Percentiles rank a stretch among this genome's conserved stretches.
Evolutionary conservation across 1,140 invertebrate species (phyloP).

Genomic region (Magallana gigas): DNA sequence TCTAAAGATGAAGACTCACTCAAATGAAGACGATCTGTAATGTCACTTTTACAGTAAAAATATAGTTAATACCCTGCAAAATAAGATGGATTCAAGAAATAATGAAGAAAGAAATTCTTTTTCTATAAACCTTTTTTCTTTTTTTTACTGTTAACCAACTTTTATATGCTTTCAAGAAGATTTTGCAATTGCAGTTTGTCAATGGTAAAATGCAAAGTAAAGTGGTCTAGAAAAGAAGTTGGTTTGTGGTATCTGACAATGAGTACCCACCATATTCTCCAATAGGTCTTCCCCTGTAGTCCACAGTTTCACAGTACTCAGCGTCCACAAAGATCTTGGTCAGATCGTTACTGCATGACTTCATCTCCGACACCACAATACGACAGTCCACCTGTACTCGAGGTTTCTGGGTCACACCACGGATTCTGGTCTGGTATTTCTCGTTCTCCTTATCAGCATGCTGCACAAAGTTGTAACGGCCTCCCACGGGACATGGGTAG

Average conservation of each 20-base stretch:
- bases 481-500: conserved; percentile 95
- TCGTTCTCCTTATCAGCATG: conserved; percentile 86
- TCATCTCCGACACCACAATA: conserved; percentile 94
- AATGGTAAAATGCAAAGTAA: too few relatives aligned
- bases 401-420: conserved; percentile 95
- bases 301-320: conserved; percentile 96
- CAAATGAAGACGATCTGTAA: too few relatives aligned
- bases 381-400: conserved; percentile 95
- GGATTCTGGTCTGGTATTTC: conserved; percentile 94
- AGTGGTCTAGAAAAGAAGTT: too few relatives aligned
- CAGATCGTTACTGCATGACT: conserved; percentile 88
- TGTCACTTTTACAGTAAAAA: too few relatives aligned
- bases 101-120: too few relatives aligned
- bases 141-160: too few relatives aligned
- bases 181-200: too few relatives aligned
- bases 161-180: too few relatives aligned
- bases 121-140: too few relatives aligned
- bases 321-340: conserved; percentile 96
- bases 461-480: conserved; percentile 96
- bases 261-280: conserved; percentile 80
- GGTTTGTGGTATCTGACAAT: not conserved
- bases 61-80: too few relatives aligned
- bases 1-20: too few relatives aligned
- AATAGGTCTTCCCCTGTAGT: conserved; percentile 93
- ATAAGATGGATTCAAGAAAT: too few relatives aligned